Conservation (phyloP, 2,113 vertebrate genomes). For the Onychorhynchus coronatus region DNA sequence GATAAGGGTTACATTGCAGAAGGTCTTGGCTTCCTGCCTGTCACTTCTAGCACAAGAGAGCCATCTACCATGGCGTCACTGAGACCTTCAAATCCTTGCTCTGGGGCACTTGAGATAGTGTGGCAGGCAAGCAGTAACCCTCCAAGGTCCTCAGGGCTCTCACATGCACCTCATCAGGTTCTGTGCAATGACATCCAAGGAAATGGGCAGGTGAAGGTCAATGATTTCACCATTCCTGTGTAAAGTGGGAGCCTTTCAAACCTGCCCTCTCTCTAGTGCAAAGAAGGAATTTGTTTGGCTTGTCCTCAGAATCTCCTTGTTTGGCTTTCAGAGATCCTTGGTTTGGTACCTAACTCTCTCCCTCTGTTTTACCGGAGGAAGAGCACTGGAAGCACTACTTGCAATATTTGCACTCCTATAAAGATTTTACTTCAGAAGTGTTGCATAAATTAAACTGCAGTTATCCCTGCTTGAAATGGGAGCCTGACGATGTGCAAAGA, state of each 20-base stretch:
- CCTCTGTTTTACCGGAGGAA: background rate
- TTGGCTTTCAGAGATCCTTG: background rate
- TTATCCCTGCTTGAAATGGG: background rate
- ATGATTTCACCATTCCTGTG: background rate
- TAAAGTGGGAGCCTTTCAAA: background rate
- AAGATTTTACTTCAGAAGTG: background rate
- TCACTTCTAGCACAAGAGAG: background rate
- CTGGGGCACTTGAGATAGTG: background rate
- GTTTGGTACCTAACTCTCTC: background rate
- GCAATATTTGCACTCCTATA: background rate
- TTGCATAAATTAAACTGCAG: background rate
- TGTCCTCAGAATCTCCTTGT: background rate
- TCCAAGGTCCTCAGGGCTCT: background rate
- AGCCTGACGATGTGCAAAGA: background rate
- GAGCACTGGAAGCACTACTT: background rate
- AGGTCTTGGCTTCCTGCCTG: background rate
- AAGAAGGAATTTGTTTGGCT: background rate
- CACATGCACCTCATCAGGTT: background rate
- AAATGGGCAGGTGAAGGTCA: background rate
- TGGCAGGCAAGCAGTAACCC: background rate
- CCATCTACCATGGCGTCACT: background rate
- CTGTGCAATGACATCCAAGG: background rate
- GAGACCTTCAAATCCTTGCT: background rate
- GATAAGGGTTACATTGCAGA: background rate
- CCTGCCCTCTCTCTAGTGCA: background rate